Conservation (phyloP, 2,113 vertebrate genomes). For the Setophaga petechia region DNA sequence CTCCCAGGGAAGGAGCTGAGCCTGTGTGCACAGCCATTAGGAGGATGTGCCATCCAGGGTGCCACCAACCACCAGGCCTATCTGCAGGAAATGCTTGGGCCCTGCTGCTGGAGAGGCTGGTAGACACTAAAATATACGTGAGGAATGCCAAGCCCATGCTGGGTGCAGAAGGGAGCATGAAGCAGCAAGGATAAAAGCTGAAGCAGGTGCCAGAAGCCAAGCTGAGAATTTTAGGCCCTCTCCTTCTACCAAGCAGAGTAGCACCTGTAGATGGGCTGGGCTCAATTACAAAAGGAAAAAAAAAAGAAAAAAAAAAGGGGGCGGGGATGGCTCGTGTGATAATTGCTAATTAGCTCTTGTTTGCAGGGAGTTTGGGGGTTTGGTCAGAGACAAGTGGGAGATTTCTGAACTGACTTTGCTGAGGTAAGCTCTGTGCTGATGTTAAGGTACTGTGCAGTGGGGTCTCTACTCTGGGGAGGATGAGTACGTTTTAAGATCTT, state of each 20-base stretch:
- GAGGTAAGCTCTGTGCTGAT: background rate
- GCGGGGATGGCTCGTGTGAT: accelerated
- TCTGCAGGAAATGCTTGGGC: background rate
- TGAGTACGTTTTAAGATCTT: background rate
- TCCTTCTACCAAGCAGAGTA: background rate
- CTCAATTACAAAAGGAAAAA: background rate
- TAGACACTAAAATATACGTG: accelerated
- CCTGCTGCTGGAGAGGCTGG: background rate
- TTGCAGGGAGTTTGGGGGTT: accelerated
- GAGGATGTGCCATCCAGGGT: accelerated
- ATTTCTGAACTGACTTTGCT: accelerated
- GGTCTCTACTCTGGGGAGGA: background rate
- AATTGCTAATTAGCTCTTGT: background rate
- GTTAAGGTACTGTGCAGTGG: accelerated
- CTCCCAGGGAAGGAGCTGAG: background rate
- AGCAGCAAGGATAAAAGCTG: background rate
- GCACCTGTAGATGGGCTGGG: background rate
- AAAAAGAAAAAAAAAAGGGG: accelerated
- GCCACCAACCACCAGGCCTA: background rate
- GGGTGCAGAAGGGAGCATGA: accelerated
- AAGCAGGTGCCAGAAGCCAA: background rate
- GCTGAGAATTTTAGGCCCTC: background rate
- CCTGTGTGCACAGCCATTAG: accelerated
- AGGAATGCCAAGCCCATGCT: accelerated
- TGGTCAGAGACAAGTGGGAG: background rate